Evolutionary conservation across 1,140 invertebrate species (phyloP).

Genomic region (Drosophila parvula): DNA sequence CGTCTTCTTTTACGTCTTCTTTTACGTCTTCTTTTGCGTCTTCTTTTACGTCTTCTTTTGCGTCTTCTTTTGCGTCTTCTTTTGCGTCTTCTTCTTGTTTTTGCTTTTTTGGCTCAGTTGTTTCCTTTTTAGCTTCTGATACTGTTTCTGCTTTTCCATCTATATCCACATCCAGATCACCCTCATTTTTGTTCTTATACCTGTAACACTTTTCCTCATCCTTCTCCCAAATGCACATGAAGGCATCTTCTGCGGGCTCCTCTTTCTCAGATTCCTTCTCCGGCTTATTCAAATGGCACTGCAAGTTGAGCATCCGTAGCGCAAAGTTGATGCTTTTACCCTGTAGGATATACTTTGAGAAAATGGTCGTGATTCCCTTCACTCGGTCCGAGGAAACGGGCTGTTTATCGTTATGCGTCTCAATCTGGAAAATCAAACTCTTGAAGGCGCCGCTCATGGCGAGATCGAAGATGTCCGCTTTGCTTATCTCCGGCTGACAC

Average conservation of each 20-base stretch:
- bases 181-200: slow-evolving; percentile 8
- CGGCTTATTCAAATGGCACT: slow-evolving; percentile 18
- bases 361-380: not conserved
- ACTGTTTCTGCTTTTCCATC: too few relatives aligned
- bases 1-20: too few relatives aligned
- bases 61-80: too few relatives aligned
- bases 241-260: not conserved
- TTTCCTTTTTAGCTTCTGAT: too few relatives aligned
- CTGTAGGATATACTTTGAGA: slow-evolving; percentile 5
- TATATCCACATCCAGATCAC: not conserved
- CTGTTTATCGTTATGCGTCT: not conserved
- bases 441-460: not conserved
- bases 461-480: slow-evolving; percentile 3
- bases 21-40: too few relatives aligned
- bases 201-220: slow-evolving; percentile 14
- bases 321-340: slow-evolving; percentile 15
- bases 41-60: too few relatives aligned
- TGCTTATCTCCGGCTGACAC: not conserved
- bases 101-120: too few relatives aligned
- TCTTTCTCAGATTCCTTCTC: too few relatives aligned
- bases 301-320: not conserved
- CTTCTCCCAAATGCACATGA: slow-evolving; percentile 25
- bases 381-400: not conserved
- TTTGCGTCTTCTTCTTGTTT: too few relatives aligned
- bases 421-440: slow-evolving; percentile 10